Conservation (phyloP, 2,797 vertebrate species). For the Danio albolineatus region DNA sequence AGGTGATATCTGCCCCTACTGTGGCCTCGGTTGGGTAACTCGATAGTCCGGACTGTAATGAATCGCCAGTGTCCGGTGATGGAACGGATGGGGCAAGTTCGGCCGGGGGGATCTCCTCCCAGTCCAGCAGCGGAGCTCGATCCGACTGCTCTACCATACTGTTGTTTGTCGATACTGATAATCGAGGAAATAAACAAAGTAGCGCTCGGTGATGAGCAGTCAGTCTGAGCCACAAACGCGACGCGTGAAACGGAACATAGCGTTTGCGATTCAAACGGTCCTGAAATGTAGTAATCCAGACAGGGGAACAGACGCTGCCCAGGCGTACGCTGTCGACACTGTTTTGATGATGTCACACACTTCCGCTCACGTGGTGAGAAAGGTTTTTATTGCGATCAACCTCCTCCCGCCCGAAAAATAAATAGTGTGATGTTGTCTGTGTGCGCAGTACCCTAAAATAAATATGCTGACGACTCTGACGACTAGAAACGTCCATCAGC, state of each 20-base stretch:
- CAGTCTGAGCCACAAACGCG: background rate
- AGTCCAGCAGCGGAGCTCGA: conserved; percentile 92
- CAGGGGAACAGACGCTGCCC: conserved; percentile 33
- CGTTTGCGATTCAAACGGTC: background rate
- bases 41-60: conserved; percentile 65
- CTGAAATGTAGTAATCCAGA: background rate
- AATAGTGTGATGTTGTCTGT: conserved; percentile 11
- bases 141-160: conserved; percentile 91
- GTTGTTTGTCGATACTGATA: conserved; percentile 41
- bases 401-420: conserved; percentile 55
- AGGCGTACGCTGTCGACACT: conserved; percentile 73
- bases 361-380: conserved; percentile 80
- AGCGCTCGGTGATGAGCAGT: background rate
- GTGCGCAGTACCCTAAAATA: conserved; percentile 12
- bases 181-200: conserved; percentile 37
- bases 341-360: conserved; percentile 80
- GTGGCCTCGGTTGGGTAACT: conserved; percentile 61
- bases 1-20: conserved; percentile 61
- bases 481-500: background rate
- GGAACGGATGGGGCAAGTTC: conserved; percentile 73
- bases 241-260: background rate
- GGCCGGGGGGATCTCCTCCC: conserved; percentile 90
- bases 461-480: background rate
- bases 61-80: conserved; percentile 64
- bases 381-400: background rate